Base-by-base conservation (phyloP, 1,140 invertebrate genomes). In the Bathynomus jamesi region DNA sequence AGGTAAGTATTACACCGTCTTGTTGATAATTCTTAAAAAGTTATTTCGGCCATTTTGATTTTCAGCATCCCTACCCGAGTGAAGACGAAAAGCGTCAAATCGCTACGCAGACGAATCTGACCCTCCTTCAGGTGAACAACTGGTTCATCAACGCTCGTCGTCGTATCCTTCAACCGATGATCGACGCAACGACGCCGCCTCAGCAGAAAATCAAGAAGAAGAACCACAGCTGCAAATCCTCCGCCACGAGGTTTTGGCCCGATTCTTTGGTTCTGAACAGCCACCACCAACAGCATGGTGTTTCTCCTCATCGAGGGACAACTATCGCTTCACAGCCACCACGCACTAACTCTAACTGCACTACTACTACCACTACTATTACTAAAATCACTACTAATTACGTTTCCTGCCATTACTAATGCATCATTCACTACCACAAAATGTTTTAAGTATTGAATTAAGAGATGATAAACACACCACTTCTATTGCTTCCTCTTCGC, bases 111-210 rank as follows among this genome's bases (percentile, higher is more conserved):
- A 95, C 93, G 25, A 90, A 94, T 79, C 84, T 96, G 30, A 94
- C 93, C 7, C 81, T 76, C 11, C 83, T 92, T 4, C 88, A 90
- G 83, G 90, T 92, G 27, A 92, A 92, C 81, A 92, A 90, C 80
- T 94, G 93, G 92, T 95, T 95, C 81, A 96, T 97, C 78, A 97
- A 98, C 84, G 95, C 94, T 0, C 84, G 95, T 62, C 85, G 95
- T 74, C 85, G 95, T 67, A 98, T 98, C 77, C 83, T 97, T 17
- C 94, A 94, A 79, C 92, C 92, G 2, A 95, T 94, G 92, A 83
- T 95, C n/a, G 94, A 94, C 79, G 73, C 73, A 40, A 71, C 69
- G 28, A 71, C 73, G 29, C 73, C 73, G 63, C 73, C 69, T 27
- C 69, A 75, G 28, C 65, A 71, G 61, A 75, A 75, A 66, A 71